phyloP scores from a whole-genome alignment of 2,113 vertebrate genomes.

The Rhinichthys klamathensis region DNA sequence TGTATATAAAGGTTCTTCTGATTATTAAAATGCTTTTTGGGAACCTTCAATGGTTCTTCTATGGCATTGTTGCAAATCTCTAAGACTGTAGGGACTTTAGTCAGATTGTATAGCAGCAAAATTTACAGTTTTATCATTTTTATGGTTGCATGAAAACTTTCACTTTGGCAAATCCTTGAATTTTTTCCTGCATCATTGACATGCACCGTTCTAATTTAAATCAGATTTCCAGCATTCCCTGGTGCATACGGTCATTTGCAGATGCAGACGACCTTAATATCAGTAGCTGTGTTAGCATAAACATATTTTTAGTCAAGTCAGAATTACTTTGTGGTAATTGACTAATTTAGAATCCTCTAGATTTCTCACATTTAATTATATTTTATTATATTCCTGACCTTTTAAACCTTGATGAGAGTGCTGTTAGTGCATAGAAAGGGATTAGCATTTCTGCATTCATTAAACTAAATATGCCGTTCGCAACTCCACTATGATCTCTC shows the following conservation, averaged over 20 bases:
- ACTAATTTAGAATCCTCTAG: neutral
- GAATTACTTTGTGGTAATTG: neutral
- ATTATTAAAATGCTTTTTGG: too few relatives aligned
- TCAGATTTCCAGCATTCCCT: neutral
- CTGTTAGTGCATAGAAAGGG: neutral
- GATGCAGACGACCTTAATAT: neutral
- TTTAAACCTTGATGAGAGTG: constrained; percentile 22
- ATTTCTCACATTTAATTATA: neutral
- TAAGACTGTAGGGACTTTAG: neutral
- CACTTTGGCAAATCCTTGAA: neutral
- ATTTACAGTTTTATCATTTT: too few relatives aligned
- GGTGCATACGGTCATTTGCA: neutral
- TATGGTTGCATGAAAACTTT: too few relatives aligned
- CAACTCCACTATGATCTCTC: constrained; percentile 27
- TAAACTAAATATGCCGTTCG: neutral
- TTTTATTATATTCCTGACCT: constrained; percentile 22
- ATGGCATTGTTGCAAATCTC: too few relatives aligned
- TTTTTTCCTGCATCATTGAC: neutral
- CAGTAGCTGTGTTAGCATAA: neutral
- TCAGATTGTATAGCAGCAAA: neutral
- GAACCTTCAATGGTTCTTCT: too few relatives aligned
- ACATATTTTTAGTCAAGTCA: neutral
- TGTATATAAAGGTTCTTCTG: too few relatives aligned
- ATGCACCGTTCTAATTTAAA: neutral
- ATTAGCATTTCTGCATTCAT: constrained; percentile 43